A percentile compares a stretch with the other conserved stretches of the same genome.
Evolutionary conservation across 2,113 vertebrate species (phyloP).

Genomic region (Tragelaphus strepsiceros): DNA sequence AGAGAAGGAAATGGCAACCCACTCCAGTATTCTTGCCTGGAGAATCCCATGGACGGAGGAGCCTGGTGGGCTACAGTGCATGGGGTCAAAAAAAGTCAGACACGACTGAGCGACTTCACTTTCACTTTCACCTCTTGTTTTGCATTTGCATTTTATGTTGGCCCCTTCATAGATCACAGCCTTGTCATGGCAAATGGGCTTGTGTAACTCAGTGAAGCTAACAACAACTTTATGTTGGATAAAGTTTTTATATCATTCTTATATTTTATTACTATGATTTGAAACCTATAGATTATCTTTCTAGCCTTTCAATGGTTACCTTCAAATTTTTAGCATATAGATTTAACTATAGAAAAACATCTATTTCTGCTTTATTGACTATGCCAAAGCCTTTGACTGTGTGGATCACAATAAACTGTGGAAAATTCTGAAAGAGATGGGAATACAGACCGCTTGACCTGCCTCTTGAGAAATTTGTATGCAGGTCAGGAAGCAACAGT

Average conservation of each 20-base stretch:
- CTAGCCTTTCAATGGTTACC: background rate
- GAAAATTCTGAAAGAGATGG: too few species aligned
- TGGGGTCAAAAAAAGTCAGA: fast-evolving
- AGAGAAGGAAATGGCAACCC: too few species aligned
- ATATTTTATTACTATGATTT: background rate
- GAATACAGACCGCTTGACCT: too few species aligned
- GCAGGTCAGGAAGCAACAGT: too few species aligned
- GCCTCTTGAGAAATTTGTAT: too few species aligned
- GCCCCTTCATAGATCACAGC: background rate
- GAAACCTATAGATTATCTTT: background rate
- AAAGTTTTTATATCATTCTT: background rate
- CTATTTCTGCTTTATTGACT: too few species aligned
- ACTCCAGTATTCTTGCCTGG: too few species aligned
- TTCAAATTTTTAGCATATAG: background rate
- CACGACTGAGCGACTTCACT: too few species aligned
- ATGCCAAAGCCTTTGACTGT: too few species aligned
- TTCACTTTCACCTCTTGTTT: background rate
- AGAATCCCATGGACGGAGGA: too few species aligned
- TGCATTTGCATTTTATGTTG: background rate
- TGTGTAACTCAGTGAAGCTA: background rate
- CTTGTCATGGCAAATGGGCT: background rate
- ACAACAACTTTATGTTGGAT: background rate
- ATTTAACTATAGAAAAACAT: background rate
- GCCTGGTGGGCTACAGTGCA: too few species aligned
- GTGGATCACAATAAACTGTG: too few species aligned